Evolutionary conservation across 2,113 vertebrate species (phyloP), one percentile per base, ranked within the genome.

Genomic region (Cyphomyrus discorhynchus): DNA sequence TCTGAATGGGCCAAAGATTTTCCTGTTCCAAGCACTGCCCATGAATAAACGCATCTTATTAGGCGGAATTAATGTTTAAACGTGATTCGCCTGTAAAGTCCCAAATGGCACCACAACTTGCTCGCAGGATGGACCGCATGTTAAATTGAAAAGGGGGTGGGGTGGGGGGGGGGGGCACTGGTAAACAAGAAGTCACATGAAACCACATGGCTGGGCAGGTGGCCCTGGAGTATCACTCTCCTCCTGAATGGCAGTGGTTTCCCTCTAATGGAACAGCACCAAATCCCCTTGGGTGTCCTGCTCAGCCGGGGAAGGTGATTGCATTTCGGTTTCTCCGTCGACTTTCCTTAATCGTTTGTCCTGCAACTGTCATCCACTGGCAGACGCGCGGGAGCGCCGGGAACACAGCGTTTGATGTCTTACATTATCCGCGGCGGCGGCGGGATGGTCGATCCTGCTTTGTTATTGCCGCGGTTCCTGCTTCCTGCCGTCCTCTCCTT

Each of bases 291-390:
- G 4, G 49, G 85, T 53, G 5, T 52, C 8, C 13, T 1, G n/a
- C 46, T 47, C 84, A 86, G 17, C 49, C 5, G 24, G 11, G 27
- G 21, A 86, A 53, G 49, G 13, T 50, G 24, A 52, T 86, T 53
- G 50, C 50, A 15, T 58, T 58, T 45, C 11, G 8, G 53, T 62
- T 58, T 62, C 39, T 53, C 85, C 17, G 49, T 52, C 13, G 24
- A 53, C n/a, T 86, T 86, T 86, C 50, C 50, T 82, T 89, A 49
- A 77, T 89, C 6, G 58, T 88, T 86, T 80, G 70, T 89, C 62
- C 45, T 88, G n/a, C 66, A 39, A 31, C 66, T 74, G 88, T 89
- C 45, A 77, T 46, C 24, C 56, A 21, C 6, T 74, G 0, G 10
- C 39, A 49, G 87, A 88, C 11, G 27, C 6, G 27, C 39, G 46